Conservation (phyloP, 2,888 invertebrate species). For the Plemyria rubiginata region DNA sequence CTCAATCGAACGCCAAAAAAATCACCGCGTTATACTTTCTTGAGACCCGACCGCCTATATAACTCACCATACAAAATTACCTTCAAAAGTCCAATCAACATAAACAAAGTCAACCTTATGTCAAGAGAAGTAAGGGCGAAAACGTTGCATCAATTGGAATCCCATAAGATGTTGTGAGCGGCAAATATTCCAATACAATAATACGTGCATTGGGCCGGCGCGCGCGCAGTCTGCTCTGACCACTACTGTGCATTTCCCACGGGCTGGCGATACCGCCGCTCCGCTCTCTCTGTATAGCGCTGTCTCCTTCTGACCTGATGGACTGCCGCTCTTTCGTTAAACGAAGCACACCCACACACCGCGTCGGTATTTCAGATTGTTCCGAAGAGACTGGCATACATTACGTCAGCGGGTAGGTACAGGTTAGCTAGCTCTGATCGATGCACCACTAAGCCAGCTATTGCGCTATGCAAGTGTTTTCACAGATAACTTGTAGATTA, state of each 20-base stretch:
- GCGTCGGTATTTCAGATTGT: conserved; percentile 83
- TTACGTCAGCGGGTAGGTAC: conserved; percentile 67
- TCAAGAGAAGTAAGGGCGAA: conserved; percentile 44
- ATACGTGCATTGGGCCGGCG: conserved; percentile 85
- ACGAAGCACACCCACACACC: conserved; percentile 84
- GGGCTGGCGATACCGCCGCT: conserved; percentile 69
- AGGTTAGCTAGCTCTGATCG: conserved; percentile 58
- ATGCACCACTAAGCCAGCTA: conserved; percentile 58
- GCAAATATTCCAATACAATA: conserved; percentile 79
- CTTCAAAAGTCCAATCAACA: conserved; percentile 43
- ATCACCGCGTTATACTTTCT: conserved; percentile 77
- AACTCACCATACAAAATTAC: conserved; percentile 46
- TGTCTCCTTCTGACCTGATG: conserved; percentile 73
- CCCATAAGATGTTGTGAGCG: conserved; percentile 65
- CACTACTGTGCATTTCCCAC: conserved; percentile 86
- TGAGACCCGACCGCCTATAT: conserved; percentile 68
- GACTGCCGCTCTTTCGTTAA: conserved; percentile 84
- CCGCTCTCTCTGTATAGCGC: conserved; percentile 65
- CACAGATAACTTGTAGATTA: conserved; percentile 41
- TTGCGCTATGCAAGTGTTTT: conserved; percentile 44
- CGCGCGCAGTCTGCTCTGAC: conserved; percentile 83
- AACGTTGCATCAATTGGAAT: conserved; percentile 38
- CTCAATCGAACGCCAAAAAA: conserved; percentile 84
- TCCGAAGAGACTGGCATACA: conserved; percentile 78
- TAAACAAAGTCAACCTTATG: conserved; percentile 49